phyloP scores from a whole-genome alignment of 2,113 vertebrate species.

The Pteronura brasiliensis region DNA sequence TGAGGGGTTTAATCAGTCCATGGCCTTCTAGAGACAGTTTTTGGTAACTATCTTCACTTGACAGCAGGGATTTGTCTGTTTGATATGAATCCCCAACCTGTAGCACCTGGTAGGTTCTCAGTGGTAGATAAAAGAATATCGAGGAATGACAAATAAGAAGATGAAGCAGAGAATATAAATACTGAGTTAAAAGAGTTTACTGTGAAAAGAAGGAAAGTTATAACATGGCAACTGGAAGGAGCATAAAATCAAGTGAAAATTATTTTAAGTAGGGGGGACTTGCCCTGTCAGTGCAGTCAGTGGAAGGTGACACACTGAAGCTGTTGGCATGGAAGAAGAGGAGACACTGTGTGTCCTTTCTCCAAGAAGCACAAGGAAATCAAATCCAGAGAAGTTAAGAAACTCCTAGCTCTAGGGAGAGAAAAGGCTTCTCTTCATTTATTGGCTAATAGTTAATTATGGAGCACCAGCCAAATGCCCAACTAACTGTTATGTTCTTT shows the following conservation, averaged over 20 bases:
- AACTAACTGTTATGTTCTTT: not conserved
- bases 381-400: not conserved
- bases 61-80: not conserved
- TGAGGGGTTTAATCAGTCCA: not conserved
- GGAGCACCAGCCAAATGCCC: not conserved
- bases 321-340: not conserved
- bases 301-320: not conserved
- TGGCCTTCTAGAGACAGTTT: not conserved
- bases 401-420: not conserved
- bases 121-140: not conserved
- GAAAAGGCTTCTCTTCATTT: not conserved
- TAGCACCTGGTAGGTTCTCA: not conserved
- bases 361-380: not conserved
- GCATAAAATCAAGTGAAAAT: not conserved
- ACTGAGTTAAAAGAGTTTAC: not conserved
- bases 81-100: not conserved
- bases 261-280: not conserved
- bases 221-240: not conserved
- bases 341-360: not conserved
- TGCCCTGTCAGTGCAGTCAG: not conserved
- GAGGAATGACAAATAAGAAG: conserved; percentile 1
- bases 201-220: not conserved
- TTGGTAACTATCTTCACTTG: not conserved
- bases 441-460: not conserved
- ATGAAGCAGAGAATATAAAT: not conserved